Evolutionary conservation across 2,113 vertebrate genomes (phyloP).

Genomic region (Abramis brama): DNA sequence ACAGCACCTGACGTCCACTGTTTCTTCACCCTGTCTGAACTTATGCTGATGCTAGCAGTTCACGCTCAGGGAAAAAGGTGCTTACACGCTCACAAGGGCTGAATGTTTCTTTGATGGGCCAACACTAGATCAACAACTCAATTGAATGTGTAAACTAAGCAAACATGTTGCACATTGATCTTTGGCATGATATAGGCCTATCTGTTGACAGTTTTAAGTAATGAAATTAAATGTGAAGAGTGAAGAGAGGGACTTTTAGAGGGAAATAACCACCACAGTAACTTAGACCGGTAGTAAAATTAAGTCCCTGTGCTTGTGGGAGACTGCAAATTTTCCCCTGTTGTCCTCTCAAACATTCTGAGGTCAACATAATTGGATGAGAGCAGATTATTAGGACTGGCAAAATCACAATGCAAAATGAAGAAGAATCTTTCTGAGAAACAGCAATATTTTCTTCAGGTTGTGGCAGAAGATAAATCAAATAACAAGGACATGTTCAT

Average conservation of each 20-base stretch:
- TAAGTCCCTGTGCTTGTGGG: neutral
- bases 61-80: neutral
- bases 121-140: neutral
- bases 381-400: neutral
- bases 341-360: neutral
- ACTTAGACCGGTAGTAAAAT: neutral
- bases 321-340: neutral
- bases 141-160: neutral
- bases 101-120: neutral
- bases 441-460: neutral
- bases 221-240: neutral
- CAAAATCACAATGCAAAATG: neutral
- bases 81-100: neutral
- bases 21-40: slow-evolving; percentile 15
- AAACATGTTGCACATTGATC: neutral
- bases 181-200: neutral
- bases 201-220: neutral
- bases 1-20: slow-evolving; percentile 16
- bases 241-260: slow-evolving; percentile 6
- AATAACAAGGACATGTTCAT: neutral
- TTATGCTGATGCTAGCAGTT: slow-evolving; percentile 13
- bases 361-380: slow-evolving; percentile 35
- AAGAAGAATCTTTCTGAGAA: neutral
- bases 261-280: neutral
- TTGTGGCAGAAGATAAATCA: neutral